Evolutionary conservation across 2,113 vertebrate genomes (phyloP).

Genomic region (Mesoclemmys tuberculata): DNA sequence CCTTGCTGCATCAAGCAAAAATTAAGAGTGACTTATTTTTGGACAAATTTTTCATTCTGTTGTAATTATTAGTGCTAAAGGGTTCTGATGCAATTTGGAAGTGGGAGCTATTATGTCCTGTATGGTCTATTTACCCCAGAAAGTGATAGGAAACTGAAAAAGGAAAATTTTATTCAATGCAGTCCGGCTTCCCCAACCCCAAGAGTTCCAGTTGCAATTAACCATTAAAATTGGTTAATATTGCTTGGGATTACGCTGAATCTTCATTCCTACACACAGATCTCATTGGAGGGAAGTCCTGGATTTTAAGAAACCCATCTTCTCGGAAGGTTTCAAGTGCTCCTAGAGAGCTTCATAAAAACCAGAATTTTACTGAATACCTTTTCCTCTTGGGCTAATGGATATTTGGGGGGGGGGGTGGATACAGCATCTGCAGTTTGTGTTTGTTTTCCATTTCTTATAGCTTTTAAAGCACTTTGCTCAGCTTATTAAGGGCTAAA

Average conservation of each 20-base stretch:
- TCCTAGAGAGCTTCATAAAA: neutral
- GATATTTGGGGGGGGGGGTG: accelerated
- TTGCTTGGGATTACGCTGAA: neutral
- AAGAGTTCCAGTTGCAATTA: neutral
- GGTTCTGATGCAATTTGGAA: neutral
- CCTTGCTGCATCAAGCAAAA: neutral
- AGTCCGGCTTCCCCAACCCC: neutral
- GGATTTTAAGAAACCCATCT: neutral
- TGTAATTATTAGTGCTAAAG: neutral
- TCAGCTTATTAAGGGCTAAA: neutral
- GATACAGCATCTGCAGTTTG: neutral
- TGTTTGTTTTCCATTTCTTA: neutral
- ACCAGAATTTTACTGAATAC: neutral
- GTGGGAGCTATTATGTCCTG: neutral
- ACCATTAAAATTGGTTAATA: neutral
- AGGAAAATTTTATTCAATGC: neutral
- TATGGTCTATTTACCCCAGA: neutral
- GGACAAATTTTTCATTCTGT: neutral
- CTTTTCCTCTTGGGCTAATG: neutral
- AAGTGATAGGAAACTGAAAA: neutral
- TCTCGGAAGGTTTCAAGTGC: neutral
- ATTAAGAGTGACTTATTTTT: neutral
- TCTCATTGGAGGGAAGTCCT: neutral
- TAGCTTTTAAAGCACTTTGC: neutral
- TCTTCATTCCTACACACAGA: neutral